Conservation (phyloP, 2,888 invertebrate genomes). For the Stegophylla sp. region DNA sequence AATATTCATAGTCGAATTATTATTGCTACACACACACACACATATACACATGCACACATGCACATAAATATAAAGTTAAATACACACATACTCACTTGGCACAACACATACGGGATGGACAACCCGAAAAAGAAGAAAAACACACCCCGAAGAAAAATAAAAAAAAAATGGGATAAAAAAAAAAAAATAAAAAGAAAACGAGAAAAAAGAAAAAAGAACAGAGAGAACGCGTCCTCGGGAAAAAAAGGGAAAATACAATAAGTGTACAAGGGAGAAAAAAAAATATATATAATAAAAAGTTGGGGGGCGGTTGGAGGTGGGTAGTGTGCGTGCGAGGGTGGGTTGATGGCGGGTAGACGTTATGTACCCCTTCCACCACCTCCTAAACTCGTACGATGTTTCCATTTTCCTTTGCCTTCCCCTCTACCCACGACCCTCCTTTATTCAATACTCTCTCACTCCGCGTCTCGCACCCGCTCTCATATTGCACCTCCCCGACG, state of each 20-base stretch:
- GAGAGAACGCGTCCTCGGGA: constrained; percentile 49
- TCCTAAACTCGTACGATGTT: constrained; percentile 60
- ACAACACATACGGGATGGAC: neutral
- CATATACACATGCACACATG: neutral
- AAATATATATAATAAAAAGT: constrained; percentile 59
- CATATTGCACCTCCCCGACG: constrained; percentile 52
- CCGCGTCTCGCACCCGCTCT: constrained; percentile 44
- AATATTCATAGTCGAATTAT: constrained; percentile 47
- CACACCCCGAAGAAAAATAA: constrained; percentile 21
- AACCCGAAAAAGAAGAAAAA: constrained; percentile 19
- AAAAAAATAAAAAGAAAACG: constrained; percentile 45
- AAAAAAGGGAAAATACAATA: constrained; percentile 59
- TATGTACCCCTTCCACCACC: constrained; percentile 58
- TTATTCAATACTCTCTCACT: constrained; percentile 60
- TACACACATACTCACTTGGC: neutral
- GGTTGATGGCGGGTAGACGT: constrained; percentile 51
- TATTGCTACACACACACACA: neutral
- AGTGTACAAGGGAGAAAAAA: constrained; percentile 55
- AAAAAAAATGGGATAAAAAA: constrained; percentile 38
- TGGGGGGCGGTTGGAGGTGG: constrained; percentile 1
- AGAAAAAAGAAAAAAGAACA: constrained; percentile 45
- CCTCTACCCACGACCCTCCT: constrained; percentile 53
- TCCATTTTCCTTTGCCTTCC: constrained; percentile 61
- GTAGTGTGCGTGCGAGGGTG: constrained; percentile 17
- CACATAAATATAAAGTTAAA: too few relatives aligned